Base-by-base conservation (phyloP, 2,113 vertebrate species). In the Corythaixoides concolor region DNA sequence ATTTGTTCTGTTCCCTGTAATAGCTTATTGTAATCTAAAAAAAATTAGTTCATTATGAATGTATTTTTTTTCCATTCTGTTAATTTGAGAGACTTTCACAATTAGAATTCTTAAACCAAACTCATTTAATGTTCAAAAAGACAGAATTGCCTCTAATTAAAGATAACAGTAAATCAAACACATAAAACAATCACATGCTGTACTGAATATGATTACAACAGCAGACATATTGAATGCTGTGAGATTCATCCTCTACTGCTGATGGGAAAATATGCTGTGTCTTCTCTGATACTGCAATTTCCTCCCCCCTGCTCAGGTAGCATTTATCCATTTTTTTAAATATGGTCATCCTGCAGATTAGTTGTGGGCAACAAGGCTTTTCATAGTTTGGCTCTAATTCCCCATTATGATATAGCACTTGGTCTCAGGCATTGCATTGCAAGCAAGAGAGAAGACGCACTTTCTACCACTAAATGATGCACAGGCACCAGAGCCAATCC, bases 81-180 rank as follows among this genome's bases (percentile, higher is more conserved):
- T 96, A 93, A 96, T 96, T 64, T 93, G 79, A 85, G 62, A 89
- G 82, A 88, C 78, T 89, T 94, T 86, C 56, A 88, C 85, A 95
- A 90, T 95, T 83, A 93, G 81, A 90, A 96, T 95, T 96, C 91
- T 90, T 80, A 90, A 94, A 82, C 56, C 26, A 85, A 96, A 81
- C 45, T 88, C 67, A 86, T 96, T 95, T 89, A 93, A 75, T 88
- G 82, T 83, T 91, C 85, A 88, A 73, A 96, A 95, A 91, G 70
- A 90, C 37, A 59, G 88, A 95, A 95, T 91, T 90, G 59, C 70
- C 3, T 4, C 91, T 96, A 94, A 95, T 97, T 92, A 96, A 95
- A 95, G 93, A 95, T 96, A 97, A 95, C 86, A 84, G 82, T 74
- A 90, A 93, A 96, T 93, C 88, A 86, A 84, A 90, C 33, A 69